These are phyloP conservation scores for Stichopus horrens DNA, from an alignment of 53 echinoderm and acorn worm species.

Conservation along the genomic window DNA sequence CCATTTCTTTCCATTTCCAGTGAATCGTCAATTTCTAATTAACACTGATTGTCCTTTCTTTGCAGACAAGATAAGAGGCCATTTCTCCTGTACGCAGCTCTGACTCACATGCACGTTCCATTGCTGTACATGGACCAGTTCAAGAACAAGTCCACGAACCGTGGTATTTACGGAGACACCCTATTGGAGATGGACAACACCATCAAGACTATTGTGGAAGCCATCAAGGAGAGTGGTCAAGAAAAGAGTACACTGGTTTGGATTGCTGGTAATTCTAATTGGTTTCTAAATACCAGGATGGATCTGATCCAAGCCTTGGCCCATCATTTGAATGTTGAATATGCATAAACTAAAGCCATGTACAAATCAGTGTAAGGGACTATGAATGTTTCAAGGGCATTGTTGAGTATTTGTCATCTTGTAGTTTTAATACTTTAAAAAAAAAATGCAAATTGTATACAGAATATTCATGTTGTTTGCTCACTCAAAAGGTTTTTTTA, in stretches of 20 bases:
- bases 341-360: not conserved
- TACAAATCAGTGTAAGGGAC: not conserved
- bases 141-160: conserved; percentile 38
- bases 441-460: too few species aligned
- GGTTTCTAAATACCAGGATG: not conserved
- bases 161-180: conserved; percentile 62
- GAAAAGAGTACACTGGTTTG: conserved; percentile 65
- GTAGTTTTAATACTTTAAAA: too few species aligned
- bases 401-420: too few species aligned
- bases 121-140: conserved; percentile 48
- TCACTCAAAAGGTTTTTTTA: too few species aligned
- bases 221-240: conserved; percentile 40
- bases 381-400: not conserved
- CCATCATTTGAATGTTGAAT: not conserved
- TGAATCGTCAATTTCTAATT: too few species aligned
- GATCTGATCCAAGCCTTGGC: not conserved
- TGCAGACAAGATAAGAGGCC: conserved; percentile 34
- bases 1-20: too few species aligned
- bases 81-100: conserved; percentile 69
- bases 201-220: conserved; percentile 40
- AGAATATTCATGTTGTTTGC: too few species aligned
- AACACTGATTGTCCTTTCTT: not conserved
- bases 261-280: conserved; percentile 51
- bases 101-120: conserved; percentile 71
- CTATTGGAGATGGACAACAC: conserved; percentile 62